Evolutionary conservation across 2,113 vertebrate species (phyloP).

Genomic region (Cyanocitta stelleri): DNA sequence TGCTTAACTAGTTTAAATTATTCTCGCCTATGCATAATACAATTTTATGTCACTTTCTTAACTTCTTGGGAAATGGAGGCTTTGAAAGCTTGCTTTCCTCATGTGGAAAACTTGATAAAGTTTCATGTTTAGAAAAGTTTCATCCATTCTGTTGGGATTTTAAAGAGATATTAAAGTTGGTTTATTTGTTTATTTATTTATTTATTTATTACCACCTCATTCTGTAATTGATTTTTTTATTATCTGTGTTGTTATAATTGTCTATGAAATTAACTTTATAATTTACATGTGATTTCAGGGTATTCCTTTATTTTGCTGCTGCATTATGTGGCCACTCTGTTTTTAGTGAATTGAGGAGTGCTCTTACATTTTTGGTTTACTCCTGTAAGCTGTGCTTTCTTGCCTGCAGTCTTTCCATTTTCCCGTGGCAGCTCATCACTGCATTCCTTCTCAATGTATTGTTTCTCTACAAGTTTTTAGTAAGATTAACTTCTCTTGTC

Average conservation of each 20-base stretch:
- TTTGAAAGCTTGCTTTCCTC: not conserved
- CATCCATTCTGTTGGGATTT: not conserved
- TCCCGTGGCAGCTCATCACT: not conserved
- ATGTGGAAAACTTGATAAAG: not conserved
- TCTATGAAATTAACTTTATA: not conserved
- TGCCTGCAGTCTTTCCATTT: not conserved
- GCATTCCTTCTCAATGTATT: not conserved
- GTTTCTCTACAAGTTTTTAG: not conserved
- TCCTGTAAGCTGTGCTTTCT: not conserved
- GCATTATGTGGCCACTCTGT: not conserved
- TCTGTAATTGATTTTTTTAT: not conserved
- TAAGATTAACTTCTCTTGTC: not conserved
- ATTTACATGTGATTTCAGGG: not conserved
- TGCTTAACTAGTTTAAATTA: not conserved
- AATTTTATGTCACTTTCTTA: not conserved
- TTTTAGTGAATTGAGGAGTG: not conserved
- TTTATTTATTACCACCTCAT: not conserved
- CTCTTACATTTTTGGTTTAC: not conserved
- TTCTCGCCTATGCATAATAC: not conserved
- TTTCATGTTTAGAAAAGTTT: not conserved
- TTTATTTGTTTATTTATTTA: not conserved
- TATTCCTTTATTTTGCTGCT: not conserved
- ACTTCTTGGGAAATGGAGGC: not conserved
- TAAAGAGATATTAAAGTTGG: not conserved
- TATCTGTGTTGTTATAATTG: not conserved